Evolutionary conservation across 2,888 invertebrate genomes (phyloP).

Genomic region (Amphipyra berbera): DNA sequence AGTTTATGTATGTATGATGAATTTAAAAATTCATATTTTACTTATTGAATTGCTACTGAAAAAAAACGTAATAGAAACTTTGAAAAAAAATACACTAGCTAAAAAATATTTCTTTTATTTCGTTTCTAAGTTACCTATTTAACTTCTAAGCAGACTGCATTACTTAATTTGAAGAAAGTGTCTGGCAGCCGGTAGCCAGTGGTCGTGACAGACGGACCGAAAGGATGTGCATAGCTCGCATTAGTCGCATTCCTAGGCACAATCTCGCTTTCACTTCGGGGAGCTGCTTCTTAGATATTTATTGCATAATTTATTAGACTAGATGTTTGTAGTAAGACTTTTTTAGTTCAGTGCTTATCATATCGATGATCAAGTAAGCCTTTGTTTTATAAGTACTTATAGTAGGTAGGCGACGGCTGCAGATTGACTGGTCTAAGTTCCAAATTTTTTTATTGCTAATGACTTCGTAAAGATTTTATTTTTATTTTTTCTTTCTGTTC

Average conservation of each 20-base stretch:
- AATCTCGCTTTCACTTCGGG: slow-evolving; percentile 63
- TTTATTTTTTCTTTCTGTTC: not conserved
- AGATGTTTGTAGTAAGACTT: slow-evolving; percentile 22
- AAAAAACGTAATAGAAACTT: too few relatives aligned
- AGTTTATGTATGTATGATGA: too few relatives aligned
- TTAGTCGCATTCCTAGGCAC: slow-evolving; percentile 61
- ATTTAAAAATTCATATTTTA: too few relatives aligned
- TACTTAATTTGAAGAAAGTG: slow-evolving; percentile 49
- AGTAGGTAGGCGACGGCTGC: not conserved
- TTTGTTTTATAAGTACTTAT: slow-evolving; percentile 16
- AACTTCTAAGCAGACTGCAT: slow-evolving; percentile 9
- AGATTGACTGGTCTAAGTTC: not conserved
- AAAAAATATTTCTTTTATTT: too few relatives aligned
- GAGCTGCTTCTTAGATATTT: slow-evolving; percentile 58
- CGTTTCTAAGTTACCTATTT: not conserved
- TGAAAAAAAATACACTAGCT: too few relatives aligned
- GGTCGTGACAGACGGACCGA: slow-evolving; percentile 59
- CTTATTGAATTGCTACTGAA: too few relatives aligned
- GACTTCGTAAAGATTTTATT: not conserved
- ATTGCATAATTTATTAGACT: slow-evolving; percentile 66
- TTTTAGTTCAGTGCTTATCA: slow-evolving; percentile 29
- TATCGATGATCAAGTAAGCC: slow-evolving; percentile 28
- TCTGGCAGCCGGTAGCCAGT: slow-evolving; percentile 29
- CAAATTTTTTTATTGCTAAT: too few relatives aligned
- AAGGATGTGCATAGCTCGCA: slow-evolving; percentile 67